A percentile compares a stretch with the other conserved stretches of the same genome.
Evolutionary conservation across 2,888 invertebrate genomes (phyloP).

Genomic region (Resseliella maxima): DNA sequence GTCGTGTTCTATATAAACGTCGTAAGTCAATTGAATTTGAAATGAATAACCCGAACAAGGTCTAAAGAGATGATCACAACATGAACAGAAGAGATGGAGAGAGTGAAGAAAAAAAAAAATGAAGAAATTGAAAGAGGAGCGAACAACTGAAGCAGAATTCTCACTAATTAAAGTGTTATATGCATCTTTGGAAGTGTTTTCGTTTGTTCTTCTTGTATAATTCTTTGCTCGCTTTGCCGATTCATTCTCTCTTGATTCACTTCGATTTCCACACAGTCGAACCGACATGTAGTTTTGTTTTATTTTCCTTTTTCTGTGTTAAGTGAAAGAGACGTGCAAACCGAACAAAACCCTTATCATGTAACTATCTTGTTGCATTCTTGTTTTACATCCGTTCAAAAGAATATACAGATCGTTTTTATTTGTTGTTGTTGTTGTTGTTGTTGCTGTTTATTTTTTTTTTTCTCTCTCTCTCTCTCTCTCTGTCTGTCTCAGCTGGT

Average conservation of each 20-base stretch:
- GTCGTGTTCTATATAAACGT: conserved; percentile 32
- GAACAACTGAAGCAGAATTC: conserved; percentile 49
- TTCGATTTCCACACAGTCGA: neutral
- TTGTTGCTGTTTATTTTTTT: neutral
- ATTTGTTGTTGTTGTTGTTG: neutral
- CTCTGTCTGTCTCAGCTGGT: neutral
- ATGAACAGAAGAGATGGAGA: neutral
- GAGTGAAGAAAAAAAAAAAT: neutral
- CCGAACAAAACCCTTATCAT: conserved; percentile 55
- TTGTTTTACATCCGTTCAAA: conserved; percentile 55
- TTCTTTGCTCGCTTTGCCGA: neutral
- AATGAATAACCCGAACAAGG: conserved; percentile 46
- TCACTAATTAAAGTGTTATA: conserved; percentile 55
- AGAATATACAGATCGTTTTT: neutral
- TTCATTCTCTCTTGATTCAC: conserved; percentile 2
- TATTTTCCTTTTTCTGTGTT: conserved; percentile 38
- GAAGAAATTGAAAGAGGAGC: neutral
- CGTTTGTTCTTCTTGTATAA: conserved; percentile 45
- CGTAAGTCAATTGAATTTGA: conserved; percentile 54
- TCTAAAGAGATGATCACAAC: neutral
- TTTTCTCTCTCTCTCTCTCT: neutral
- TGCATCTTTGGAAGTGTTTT: conserved; percentile 53
- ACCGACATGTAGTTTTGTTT: neutral
- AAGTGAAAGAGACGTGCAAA: conserved; percentile 53
- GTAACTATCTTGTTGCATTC: conserved; percentile 55